Evolutionary conservation across 2,888 invertebrate genomes (phyloP).

Genomic region (Geotrupes spiniger): DNA sequence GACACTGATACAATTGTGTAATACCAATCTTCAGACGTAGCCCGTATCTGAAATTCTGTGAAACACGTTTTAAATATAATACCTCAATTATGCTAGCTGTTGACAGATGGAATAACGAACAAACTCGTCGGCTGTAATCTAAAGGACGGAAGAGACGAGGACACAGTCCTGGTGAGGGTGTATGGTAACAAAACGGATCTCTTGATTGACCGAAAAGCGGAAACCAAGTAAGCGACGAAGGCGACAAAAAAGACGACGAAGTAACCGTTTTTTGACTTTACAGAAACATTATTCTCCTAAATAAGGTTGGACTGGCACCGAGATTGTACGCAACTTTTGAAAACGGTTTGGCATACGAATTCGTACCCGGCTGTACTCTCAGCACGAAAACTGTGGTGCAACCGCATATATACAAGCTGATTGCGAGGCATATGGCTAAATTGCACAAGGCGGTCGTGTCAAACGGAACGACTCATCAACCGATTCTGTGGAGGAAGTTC

Average conservation of each 20-base stretch:
- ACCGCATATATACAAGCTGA: slow-evolving; percentile 66
- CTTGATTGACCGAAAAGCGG: slow-evolving; percentile 84
- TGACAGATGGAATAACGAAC: slow-evolving; percentile 94
- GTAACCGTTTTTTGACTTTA: slow-evolving; percentile 29
- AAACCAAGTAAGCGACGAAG: slow-evolving; percentile 58
- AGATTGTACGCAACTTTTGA: slow-evolving; percentile 85
- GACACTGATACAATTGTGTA: too few relatives aligned
- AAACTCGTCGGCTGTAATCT: slow-evolving; percentile 74
- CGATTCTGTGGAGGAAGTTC: slow-evolving; percentile 75
- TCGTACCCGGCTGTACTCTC: slow-evolving; percentile 77
- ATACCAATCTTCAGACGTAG: slow-evolving; percentile 7
- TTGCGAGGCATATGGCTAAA: slow-evolving; percentile 80
- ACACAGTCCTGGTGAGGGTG: slow-evolving; percentile 81
- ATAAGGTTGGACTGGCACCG: slow-evolving; percentile 77
- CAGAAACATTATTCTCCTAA: slow-evolving; percentile 59
- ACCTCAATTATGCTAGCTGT: slow-evolving; percentile 59
- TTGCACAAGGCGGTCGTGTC: slow-evolving; percentile 66
- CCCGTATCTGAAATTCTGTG: slow-evolving; percentile 4
- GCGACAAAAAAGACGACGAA: slow-evolving; percentile 6
- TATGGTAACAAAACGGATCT: slow-evolving; percentile 93
- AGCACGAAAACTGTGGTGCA: slow-evolving; percentile 62
- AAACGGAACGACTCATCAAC: slow-evolving; percentile 45
- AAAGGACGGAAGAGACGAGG: slow-evolving; percentile 50
- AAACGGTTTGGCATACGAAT: slow-evolving; percentile 92
- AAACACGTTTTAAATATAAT: slow-evolving; percentile 26